Evolutionary conservation across 2,888 invertebrate species (phyloP).

Genomic region (Netelia melanura): DNA sequence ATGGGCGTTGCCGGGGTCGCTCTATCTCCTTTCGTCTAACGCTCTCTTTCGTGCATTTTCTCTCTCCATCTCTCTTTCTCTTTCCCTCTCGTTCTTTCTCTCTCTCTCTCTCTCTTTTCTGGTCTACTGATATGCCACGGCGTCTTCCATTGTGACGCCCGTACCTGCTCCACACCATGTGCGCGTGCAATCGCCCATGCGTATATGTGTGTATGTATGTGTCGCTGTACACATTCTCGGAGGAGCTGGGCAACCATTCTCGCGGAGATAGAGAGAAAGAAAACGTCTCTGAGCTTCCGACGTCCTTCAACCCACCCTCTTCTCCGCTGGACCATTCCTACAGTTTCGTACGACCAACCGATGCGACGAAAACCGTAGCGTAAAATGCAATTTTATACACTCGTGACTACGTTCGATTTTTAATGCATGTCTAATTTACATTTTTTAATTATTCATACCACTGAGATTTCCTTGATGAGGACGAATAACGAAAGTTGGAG

Average conservation of each 20-base stretch:
- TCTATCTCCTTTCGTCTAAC: conserved; percentile 77
- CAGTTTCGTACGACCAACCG: neutral
- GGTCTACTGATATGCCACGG: conserved; percentile 64
- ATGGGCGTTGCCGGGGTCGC: conserved; percentile 84
- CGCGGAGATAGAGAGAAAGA: conserved; percentile 30
- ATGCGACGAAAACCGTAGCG: neutral
- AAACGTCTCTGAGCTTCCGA: conserved; percentile 43
- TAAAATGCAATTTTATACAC: neutral
- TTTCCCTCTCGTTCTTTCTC: conserved; percentile 56
- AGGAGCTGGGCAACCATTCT: conserved; percentile 48
- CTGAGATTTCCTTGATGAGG: neutral
- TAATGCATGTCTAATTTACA: neutral
- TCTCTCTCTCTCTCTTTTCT: conserved; percentile 31
- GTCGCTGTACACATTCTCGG: conserved; percentile 28
- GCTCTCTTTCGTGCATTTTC: conserved; percentile 36
- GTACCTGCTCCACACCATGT: conserved; percentile 78
- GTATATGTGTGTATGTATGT: conserved; percentile 55
- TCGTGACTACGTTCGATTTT: neutral
- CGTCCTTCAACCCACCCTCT: conserved; percentile 28
- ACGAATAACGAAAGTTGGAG: neutral
- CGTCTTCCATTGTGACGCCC: conserved; percentile 81
- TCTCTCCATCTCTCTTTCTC: conserved; percentile 56
- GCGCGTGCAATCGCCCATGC: conserved; percentile 75
- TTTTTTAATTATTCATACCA: neutral
- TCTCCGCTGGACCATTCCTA: neutral